A percentile compares a stretch with the other conserved stretches of the same genome.
Conservation (phyloP, 37 sponge, comb jelly and placozoan species). For the Bolinopsis microptera region DNA sequence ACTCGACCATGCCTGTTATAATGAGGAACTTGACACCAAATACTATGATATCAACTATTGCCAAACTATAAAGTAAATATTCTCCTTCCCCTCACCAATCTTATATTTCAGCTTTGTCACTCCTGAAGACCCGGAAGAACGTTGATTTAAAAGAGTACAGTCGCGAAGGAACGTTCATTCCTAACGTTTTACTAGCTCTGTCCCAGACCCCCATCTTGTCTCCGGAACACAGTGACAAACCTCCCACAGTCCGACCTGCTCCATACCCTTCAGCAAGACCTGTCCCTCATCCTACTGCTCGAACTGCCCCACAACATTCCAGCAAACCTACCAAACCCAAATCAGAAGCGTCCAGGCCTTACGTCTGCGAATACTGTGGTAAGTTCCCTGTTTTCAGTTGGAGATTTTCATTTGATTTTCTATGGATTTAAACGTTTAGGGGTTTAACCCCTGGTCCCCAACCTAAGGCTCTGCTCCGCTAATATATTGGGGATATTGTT, state of each 20-base stretch:
- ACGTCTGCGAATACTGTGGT: conserved; percentile 51
- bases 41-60: no score
- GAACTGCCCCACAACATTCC: neutral
- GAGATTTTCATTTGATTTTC: neutral
- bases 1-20: no score
- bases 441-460: neutral
- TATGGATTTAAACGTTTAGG: no score
- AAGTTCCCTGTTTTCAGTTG: neutral
- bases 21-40: no score
- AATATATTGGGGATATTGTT: neutral
- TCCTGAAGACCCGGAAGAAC: neutral
- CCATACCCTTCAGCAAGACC: neutral
- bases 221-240: neutral
- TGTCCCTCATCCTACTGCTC: neutral
- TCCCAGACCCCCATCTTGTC: neutral
- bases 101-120: conserved; percentile 11
- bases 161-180: conserved; percentile 6
- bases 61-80: no score
- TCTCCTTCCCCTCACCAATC: no score
- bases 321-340: neutral
- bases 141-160: conserved; percentile 26
- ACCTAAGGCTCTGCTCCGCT: neutral
- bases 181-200: conserved; percentile 18
- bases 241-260: neutral
- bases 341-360: neutral